Conservation (phyloP, 2,113 vertebrate species). For the Crypturellus undulatus region DNA sequence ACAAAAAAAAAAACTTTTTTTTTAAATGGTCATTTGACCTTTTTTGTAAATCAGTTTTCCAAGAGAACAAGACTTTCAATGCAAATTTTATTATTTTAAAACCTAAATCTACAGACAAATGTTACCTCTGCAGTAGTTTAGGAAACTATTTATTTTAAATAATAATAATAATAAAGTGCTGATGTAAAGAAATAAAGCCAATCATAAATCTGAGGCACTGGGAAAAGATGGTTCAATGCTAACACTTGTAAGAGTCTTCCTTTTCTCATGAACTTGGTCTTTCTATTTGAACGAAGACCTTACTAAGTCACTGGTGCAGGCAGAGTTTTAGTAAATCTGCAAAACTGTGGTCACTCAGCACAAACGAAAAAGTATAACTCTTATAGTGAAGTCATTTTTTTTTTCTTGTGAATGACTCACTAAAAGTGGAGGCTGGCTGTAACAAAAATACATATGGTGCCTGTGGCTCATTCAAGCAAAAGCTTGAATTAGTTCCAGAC, state of each 20-base stretch:
- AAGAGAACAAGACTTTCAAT: not conserved
- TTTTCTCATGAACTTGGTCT: not conserved
- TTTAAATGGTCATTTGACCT: not conserved
- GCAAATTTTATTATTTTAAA: not conserved
- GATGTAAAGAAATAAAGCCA: not conserved
- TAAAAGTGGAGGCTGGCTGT: slow-evolving; percentile 55
- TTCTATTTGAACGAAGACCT: not conserved
- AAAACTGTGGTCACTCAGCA: not conserved
- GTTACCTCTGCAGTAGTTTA: not conserved
- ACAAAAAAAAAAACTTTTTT: not conserved
- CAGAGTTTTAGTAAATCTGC: slow-evolving; percentile 14
- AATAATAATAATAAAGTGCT: not conserved
- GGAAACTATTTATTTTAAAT: not conserved
- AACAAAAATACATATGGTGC: slow-evolving; percentile 62
- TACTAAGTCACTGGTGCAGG: not conserved
- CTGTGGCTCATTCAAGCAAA: slow-evolving; percentile 47
- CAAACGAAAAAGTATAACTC: not conserved
- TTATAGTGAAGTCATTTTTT: not conserved
- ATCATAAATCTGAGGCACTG: not conserved
- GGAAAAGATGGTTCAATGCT: not conserved
- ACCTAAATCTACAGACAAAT: not conserved
- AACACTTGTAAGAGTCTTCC: not conserved
- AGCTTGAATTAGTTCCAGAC: slow-evolving; percentile 35
- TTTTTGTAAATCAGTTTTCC: not conserved
- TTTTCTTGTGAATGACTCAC: slow-evolving; percentile 38